Conservation (phyloP, 2,113 vertebrate species). For the Irena cyanogastra region DNA sequence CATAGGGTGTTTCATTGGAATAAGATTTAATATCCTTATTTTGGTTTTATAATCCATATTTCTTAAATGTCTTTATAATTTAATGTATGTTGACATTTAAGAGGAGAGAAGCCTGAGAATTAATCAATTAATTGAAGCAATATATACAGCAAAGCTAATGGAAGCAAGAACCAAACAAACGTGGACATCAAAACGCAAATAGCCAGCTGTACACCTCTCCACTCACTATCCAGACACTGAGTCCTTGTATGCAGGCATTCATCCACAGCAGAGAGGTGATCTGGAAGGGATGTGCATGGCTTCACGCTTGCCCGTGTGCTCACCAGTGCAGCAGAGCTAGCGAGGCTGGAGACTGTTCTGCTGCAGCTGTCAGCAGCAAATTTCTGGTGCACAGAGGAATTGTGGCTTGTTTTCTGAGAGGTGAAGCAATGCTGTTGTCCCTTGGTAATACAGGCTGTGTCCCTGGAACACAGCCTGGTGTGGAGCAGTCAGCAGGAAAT, state of each 20-base stretch:
- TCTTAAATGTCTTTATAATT: not conserved
- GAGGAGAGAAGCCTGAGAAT: not conserved
- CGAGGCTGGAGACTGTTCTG: not conserved
- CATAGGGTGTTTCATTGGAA: not conserved
- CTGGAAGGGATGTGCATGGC: not conserved
- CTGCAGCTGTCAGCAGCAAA: not conserved
- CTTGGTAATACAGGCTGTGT: not conserved
- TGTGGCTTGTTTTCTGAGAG: not conserved
- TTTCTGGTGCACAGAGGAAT: not conserved
- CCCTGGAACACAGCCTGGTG: not conserved
- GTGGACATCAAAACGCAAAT: not conserved
- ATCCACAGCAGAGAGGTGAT: not conserved
- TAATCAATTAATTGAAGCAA: not conserved
- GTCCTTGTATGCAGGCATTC: not conserved
- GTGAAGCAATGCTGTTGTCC: not conserved
- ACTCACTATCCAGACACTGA: not conserved
- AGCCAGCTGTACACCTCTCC: not conserved
- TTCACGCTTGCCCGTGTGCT: fast-evolving
- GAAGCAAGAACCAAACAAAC: not conserved
- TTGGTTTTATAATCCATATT: not conserved
- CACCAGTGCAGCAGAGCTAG: not conserved
- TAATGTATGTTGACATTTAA: not conserved
- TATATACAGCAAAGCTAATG: not conserved
- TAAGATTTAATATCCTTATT: not conserved
- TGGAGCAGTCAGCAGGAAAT: not conserved